These are phyloP conservation scores for Clunio marinus DNA, from an alignment of 2,888 invertebrate genomes.

Conservation along the genomic window DNA sequence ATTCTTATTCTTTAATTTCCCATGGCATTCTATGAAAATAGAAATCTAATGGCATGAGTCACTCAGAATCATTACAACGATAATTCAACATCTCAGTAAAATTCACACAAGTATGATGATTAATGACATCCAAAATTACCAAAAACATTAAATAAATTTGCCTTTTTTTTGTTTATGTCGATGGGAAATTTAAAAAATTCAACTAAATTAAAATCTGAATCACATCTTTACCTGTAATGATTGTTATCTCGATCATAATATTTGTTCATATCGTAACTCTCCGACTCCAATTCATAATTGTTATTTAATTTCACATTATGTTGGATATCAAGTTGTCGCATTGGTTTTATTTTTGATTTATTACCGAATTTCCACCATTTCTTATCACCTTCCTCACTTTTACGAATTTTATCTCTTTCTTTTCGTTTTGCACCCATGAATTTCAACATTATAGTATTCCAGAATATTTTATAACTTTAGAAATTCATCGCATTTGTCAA, in stretches of 20 bases:
- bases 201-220: not conserved
- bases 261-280: conserved; percentile 24
- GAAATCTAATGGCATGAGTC: too few species aligned
- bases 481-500: not conserved
- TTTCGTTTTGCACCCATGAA: conserved; percentile 8
- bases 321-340: conserved; percentile 16
- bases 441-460: not conserved
- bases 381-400: not conserved
- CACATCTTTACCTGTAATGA: conserved; percentile 19
- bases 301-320: conserved; percentile 26
- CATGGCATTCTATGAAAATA: too few species aligned
- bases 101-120: too few species aligned
- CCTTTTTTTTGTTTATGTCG: not conserved
- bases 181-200: not conserved
- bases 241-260: conserved; percentile 32
- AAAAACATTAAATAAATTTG: too few species aligned
- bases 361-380: conserved; percentile 29
- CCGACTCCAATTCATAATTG: not conserved
- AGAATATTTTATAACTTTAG: not conserved
- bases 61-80: too few species aligned
- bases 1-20: too few species aligned
- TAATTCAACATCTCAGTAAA: too few species aligned
- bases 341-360: conserved; percentile 25
- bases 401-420: not conserved
- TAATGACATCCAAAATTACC: too few species aligned